Conservation (phyloP, 2,113 vertebrate species). For the Lepidothrix coronata region DNA sequence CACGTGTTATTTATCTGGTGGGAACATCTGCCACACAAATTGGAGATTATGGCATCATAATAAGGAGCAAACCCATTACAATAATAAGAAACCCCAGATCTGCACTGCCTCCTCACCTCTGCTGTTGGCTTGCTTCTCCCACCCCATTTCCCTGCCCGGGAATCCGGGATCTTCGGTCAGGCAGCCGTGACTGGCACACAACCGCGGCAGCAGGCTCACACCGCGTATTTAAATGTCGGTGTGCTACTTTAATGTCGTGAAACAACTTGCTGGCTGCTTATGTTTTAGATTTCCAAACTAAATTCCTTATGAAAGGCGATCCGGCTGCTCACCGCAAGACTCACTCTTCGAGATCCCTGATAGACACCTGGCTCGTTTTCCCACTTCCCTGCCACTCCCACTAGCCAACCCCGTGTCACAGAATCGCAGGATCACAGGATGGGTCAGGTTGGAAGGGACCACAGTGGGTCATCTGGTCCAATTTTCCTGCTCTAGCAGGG, state of each 20-base stretch:
- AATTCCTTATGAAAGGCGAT: accelerated
- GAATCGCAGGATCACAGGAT: accelerated
- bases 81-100: neutral
- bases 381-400: neutral
- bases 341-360: neutral
- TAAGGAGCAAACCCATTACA: neutral
- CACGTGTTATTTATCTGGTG: neutral
- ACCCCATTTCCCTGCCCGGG: neutral
- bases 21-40: neutral
- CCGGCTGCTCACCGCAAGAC: neutral
- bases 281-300: neutral
- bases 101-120: neutral
- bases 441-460: neutral
- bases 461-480: accelerated
- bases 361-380: accelerated
- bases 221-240: neutral
- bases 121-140: neutral
- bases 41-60: neutral
- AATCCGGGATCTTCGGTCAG: neutral
- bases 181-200: neutral
- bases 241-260: accelerated
- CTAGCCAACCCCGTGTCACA: accelerated
- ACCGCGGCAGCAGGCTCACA: neutral
- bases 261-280: neutral
- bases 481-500: neutral